Evolutionary conservation across 2,888 invertebrate species (phyloP), one percentile per base, ranked within the genome.

Genomic region (Synergus japonicus): DNA sequence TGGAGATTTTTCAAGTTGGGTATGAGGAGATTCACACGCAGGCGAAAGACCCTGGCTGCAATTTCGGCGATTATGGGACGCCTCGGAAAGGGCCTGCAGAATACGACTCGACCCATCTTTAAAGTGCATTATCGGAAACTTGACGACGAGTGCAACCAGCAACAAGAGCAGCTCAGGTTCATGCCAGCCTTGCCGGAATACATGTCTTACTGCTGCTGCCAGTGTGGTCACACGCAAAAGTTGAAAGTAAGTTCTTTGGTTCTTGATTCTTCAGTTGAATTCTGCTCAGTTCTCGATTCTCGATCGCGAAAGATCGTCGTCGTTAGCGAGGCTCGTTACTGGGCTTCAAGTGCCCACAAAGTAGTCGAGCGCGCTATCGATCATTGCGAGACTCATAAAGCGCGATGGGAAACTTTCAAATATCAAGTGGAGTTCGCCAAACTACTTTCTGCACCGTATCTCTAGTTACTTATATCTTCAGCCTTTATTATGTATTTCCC

Each of bases 161-260:
- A 90, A 67, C 89, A 87, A 81, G 92, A 92, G 80, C 90, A 91
- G 73, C 87, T 92, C 76, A 92, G 92, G 89, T 93, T 93, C 86
- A 92, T 93, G 91, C 93, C 94, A 63, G 92, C 93, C 44, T 88
- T 94, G 81, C 93, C 94, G 85, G 94, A 94, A 87, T 94, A 94
- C 89, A 91, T 94, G 89, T 94, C 94, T 79, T 94, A 94, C 89
- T 94, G 94, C 86, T 94, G 94, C 90, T 93, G 93, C 88, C 94
- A 94, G 87, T 94, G 94, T 87, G 94, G 94, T 81, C 94, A 94
- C 90, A 93, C 93, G 88, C 94, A 94, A 89, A 94, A 94, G 88
- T 89, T 94, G 83, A 93, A 94, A 94, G 94, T 94, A 92, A 92
- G 91, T 90, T 69, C 29, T 60, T 69, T 46, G 22, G 5, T 46